Evolutionary conservation across 2,113 vertebrate genomes (phyloP).

Genomic region (Indicator indicator): DNA sequence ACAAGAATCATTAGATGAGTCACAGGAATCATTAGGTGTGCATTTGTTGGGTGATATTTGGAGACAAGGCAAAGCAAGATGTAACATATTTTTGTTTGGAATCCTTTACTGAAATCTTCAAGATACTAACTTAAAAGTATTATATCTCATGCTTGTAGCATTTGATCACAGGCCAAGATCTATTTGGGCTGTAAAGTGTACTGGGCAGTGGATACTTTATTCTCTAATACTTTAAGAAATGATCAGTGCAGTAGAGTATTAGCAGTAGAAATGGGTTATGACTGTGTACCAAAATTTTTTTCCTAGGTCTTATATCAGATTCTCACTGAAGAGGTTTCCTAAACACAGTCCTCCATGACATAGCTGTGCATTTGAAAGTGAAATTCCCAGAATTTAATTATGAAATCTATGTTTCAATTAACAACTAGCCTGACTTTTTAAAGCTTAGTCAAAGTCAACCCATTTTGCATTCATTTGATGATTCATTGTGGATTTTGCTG

Average conservation of each 20-base stretch:
- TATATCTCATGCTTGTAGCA: background rate
- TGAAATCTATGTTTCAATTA: background rate
- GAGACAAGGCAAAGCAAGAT: background rate
- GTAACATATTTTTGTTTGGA: background rate
- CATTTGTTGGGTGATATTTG: background rate
- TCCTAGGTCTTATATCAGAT: background rate
- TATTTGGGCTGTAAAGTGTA: background rate
- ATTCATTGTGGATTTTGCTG: background rate
- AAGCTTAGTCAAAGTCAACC: background rate
- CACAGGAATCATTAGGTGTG: background rate
- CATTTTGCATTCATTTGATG: background rate
- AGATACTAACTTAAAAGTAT: background rate
- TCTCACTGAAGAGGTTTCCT: background rate
- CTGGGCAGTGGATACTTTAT: background rate
- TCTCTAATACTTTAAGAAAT: background rate
- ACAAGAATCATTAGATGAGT: background rate
- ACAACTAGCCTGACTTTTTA: background rate
- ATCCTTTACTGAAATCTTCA: background rate
- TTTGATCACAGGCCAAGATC: background rate
- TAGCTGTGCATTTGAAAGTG: background rate
- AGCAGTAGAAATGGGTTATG: background rate
- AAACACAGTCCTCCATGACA: background rate
- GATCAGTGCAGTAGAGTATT: background rate
- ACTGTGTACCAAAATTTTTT: background rate
- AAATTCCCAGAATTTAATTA: background rate